Evolutionary conservation across 2,797 vertebrate species (phyloP), one percentile per base, ranked within the genome.

Genomic region (Moxostoma hubbsi): DNA sequence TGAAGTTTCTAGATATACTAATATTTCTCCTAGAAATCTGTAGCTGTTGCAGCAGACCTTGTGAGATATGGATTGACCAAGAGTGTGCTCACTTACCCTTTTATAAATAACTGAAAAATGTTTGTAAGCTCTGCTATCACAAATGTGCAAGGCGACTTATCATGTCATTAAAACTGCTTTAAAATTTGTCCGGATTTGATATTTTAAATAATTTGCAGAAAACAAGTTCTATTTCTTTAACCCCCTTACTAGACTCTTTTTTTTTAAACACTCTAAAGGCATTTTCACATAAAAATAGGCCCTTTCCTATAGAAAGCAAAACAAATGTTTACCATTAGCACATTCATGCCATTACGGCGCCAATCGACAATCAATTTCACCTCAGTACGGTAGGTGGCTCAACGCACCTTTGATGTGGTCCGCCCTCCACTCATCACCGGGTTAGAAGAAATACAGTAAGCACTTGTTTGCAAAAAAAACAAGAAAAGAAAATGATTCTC

Each of bases 101-200:
- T 10, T 62, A 61, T 47, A 62, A 62, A 51, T 7, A 46, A 18
- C 11, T 46, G 12, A 7, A 49, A 58, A 66, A 49, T 4, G 57
- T 59, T 59, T 59, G 57, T 59, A 67, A 24, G 12, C 0, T 10
- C 64, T 9, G 18, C 18, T 51, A 13, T 77, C 5, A 12, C 16
- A 57, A 69, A 55, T 65, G 36, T 49, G 1, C 61, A 65, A 51
- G 62, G 6, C n/a, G 47, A 16, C 4, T 15, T 63, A 15, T n/a
- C 49, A 62, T 18, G 18, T 70, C 55, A 63, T 49, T 71, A 55
- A 63, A 71, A 54, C 16, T 9, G 4, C 7, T 18, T 77, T n/a
- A 7, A 53, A 15, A 5, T 61, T 78, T 62, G 36, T 7, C 65
- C 43, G 18, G 13, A 58, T 78, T 78, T 64, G 50, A 78, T 54